Conservation (phyloP, 2,888 invertebrate species). For the Rotaria magnacalcarata region DNA sequence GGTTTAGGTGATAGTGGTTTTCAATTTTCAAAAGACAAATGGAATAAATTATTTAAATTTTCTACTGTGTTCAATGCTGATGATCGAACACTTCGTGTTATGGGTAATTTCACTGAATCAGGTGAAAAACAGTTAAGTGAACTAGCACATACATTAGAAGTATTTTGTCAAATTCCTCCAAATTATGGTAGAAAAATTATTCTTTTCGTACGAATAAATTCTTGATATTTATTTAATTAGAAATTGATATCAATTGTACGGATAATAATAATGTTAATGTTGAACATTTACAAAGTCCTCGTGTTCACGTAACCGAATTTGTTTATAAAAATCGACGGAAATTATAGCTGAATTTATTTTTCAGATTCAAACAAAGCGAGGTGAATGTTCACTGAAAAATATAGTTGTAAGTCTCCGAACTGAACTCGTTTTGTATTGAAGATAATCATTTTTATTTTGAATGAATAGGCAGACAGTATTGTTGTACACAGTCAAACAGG, state of each 20-base stretch:
- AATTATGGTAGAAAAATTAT: neutral
- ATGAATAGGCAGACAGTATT: conserved; percentile 5
- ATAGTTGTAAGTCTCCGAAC: neutral
- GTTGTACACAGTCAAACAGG: conserved; percentile 4
- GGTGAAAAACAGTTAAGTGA: conserved; percentile 16
- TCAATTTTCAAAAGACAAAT: neutral
- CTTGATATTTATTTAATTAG: neutral
- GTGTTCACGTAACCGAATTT: neutral
- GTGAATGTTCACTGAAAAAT: neutral
- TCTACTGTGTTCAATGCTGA: neutral
- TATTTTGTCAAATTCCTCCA: conserved; percentile 5
- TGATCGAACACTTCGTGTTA: neutral
- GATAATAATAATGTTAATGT: conserved; percentile 36
- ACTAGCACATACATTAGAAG: conserved; percentile 6
- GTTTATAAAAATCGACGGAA: neutral
- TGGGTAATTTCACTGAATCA: neutral
- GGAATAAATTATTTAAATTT: conserved; percentile 25
- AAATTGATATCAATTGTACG: neutral
- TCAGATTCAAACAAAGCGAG: neutral
- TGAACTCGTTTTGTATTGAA: too few relatives aligned
- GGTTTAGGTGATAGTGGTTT: conserved; percentile 5
- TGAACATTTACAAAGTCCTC: neutral
- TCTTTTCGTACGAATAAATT: neutral
- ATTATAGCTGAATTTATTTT: neutral
- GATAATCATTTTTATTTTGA: neutral